These are phyloP conservation scores for Percopsis omiscomaycus DNA, from an alignment of 2,797 vertebrate species.

Conservation along the genomic window DNA sequence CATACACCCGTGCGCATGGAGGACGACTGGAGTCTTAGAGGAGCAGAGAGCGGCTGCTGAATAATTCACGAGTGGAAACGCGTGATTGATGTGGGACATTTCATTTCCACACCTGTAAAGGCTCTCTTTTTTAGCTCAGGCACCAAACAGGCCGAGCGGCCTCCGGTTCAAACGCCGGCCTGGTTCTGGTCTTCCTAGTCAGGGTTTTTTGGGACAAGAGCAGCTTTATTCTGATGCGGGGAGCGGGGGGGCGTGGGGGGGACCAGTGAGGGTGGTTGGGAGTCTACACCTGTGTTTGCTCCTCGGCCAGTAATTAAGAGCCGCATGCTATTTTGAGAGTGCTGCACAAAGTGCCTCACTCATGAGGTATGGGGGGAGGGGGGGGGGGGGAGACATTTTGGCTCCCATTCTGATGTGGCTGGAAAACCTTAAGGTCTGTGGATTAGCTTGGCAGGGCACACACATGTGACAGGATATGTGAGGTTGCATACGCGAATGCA, in stretches of 20 bases:
- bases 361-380: slow-evolving; percentile 62
- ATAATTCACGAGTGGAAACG: slow-evolving; percentile 75
- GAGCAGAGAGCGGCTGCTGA: slow-evolving; percentile 55
- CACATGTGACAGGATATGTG: slow-evolving; percentile 32
- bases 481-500: slow-evolving; percentile 29
- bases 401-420: slow-evolving; percentile 66
- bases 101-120: slow-evolving; percentile 78
- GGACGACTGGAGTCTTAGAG: slow-evolving; percentile 30
- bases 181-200: slow-evolving; percentile 65
- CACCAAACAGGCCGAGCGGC: slow-evolving; percentile 63
- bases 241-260: slow-evolving; percentile 15
- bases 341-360: slow-evolving; percentile 77
- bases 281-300: slow-evolving; percentile 84
- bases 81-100: slow-evolving; percentile 78
- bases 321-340: slow-evolving; percentile 71
- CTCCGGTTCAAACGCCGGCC: slow-evolving; percentile 72
- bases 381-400: slow-evolving; percentile 54
- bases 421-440: slow-evolving; percentile 57
- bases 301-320: slow-evolving; percentile 77
- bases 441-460: slow-evolving; percentile 50
- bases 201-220: slow-evolving; percentile 69
- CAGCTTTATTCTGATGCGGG: slow-evolving; percentile 70
- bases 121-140: slow-evolving; percentile 68
- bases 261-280: slow-evolving; percentile 51
- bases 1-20: slow-evolving; percentile 22